These are phyloP conservation scores for Drosophila kuntzei DNA, from an alignment of 2,888 invertebrate genomes.

Conservation along the genomic window DNA sequence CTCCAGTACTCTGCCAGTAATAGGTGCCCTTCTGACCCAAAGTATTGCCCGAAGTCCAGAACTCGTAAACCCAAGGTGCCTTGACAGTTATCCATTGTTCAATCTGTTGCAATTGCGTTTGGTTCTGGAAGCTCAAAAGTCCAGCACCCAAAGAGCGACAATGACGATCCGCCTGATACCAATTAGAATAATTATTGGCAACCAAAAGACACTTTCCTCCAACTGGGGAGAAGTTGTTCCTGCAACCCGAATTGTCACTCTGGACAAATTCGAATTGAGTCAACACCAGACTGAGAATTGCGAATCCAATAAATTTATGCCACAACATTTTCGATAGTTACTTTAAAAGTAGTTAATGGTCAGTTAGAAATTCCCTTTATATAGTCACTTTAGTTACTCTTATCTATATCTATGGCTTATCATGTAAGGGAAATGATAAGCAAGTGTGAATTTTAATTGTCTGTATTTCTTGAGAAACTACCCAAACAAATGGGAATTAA, in stretches of 20 bases:
- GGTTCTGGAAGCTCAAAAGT: slow-evolving; percentile 52
- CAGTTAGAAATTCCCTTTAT: neutral
- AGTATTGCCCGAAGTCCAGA: slow-evolving; percentile 64
- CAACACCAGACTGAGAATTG: slow-evolving; percentile 7
- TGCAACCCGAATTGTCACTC: slow-evolving; percentile 21
- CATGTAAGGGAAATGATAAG: slow-evolving; percentile 2
- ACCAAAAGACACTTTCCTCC: neutral
- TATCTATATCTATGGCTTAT: slow-evolving; percentile 3
- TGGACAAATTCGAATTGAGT: neutral
- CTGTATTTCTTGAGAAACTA: too few species aligned
- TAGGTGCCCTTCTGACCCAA: slow-evolving; percentile 38
- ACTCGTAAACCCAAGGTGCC: neutral
- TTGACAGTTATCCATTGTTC: slow-evolving; percentile 27
- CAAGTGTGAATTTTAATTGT: neutral
- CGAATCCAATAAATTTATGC: slow-evolving; percentile 15
- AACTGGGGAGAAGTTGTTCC: slow-evolving; percentile 35
- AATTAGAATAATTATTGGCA: neutral
- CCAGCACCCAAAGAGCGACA: slow-evolving; percentile 44
- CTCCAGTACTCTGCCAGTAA: slow-evolving; percentile 60
- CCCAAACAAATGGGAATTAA: too few species aligned
- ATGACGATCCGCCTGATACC: slow-evolving; percentile 54
- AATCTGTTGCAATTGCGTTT: slow-evolving; percentile 31
- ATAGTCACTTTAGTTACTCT: neutral
- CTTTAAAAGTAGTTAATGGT: neutral
- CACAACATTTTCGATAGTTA: slow-evolving; percentile 17